Evolutionary conservation across 1,140 invertebrate species (phyloP).

Genomic region (Drosophila burlai): DNA sequence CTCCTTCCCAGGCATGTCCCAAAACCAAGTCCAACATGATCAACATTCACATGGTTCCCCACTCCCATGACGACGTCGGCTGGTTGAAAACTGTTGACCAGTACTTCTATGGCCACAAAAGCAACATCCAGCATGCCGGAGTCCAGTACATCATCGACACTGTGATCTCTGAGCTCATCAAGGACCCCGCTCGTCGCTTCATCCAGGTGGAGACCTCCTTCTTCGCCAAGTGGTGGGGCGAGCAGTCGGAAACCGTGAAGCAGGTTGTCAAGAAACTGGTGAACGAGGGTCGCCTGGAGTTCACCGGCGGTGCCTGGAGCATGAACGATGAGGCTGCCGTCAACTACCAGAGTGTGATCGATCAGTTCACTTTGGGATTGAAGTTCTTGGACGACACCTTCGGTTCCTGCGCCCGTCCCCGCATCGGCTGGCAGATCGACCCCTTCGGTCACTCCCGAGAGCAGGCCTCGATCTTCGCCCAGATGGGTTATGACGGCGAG

Average conservation of each 20-base stretch:
- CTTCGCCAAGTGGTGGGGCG: conserved; percentile 96
- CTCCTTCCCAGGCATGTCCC: conserved; percentile 86
- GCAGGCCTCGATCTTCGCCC: conserved; percentile 93
- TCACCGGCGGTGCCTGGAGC: conserved; percentile 94
- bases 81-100: conserved; percentile 97
- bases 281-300: conserved; percentile 92
- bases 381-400: conserved; percentile 93
- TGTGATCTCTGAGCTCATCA: conserved; percentile 91
- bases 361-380: conserved; percentile 94
- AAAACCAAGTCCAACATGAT: conserved; percentile 87
- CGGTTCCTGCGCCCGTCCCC: conserved; percentile 92
- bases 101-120: conserved; percentile 93
- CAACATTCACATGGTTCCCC: conserved; percentile 94
- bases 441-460: conserved; percentile 97
- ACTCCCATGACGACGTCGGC: conserved; percentile 96
- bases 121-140: conserved; percentile 91
- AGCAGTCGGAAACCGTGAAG: conserved; percentile 88
- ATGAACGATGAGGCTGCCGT: conserved; percentile 98
- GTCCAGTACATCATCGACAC: conserved; percentile 97
- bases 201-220: conserved; percentile 94
- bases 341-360: conserved; percentile 97
- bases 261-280: conserved; percentile 88
- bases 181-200: conserved; percentile 90
- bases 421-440: conserved; percentile 97
- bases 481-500: conserved; percentile 94